Percentiles rank a stretch among this genome's conserved stretches.
Conservation (phyloP, 2,797 vertebrate genomes). For the Petrocephalus schoutedeni region DNA sequence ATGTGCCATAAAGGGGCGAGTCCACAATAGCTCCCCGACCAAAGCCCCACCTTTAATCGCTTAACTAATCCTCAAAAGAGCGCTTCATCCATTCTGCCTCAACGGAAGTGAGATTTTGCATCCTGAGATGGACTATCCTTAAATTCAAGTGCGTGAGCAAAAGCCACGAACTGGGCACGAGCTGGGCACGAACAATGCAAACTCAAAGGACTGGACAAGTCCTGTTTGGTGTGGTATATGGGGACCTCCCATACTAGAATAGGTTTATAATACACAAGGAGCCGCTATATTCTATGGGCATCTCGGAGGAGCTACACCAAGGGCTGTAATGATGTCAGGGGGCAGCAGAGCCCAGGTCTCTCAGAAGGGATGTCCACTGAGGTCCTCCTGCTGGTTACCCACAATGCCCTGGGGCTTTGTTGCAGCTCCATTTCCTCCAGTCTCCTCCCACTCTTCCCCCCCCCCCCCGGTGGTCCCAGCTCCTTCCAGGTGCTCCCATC, state of each 20-base stretch:
- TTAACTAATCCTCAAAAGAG: slow-evolving; percentile 8
- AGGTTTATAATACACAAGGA: not conserved
- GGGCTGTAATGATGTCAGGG: not conserved
- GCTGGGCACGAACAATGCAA: not conserved
- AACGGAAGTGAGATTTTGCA: not conserved
- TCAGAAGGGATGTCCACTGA: not conserved
- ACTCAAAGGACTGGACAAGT: not conserved
- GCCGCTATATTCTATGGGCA: not conserved
- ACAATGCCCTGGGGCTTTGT: not conserved
- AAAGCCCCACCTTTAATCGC: slow-evolving; percentile 6
- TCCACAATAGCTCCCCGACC: not conserved
- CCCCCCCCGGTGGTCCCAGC: not conserved
- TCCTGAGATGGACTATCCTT: not conserved
- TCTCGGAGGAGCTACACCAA: not conserved
- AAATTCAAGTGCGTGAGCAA: not conserved
- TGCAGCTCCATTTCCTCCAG: slow-evolving; percentile 27
- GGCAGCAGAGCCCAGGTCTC: not conserved
- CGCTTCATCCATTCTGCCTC: not conserved
- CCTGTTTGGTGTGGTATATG: not conserved
- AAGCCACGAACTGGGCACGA: not conserved
- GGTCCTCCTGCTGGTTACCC: not conserved
- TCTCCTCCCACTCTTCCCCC: slow-evolving; percentile 20
- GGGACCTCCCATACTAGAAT: no score
- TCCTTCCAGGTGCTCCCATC: no score
- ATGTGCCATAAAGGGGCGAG: not conserved